Base-by-base conservation (phyloP, 2,888 invertebrate genomes). In the Drosophila leonis region DNA sequence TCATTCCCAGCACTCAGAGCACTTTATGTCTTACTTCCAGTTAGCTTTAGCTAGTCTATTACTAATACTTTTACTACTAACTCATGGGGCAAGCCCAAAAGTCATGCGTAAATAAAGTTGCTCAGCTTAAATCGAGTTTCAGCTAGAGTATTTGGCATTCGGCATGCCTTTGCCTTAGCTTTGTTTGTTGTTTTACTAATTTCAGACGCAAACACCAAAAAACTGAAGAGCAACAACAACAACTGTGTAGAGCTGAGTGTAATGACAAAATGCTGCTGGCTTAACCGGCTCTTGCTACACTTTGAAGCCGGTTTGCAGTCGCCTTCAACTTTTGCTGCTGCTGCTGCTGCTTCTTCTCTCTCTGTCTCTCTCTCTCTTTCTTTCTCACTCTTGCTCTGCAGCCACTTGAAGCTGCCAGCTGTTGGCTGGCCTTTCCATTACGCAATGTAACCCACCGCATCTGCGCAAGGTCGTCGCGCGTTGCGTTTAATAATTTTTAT, bases 371-470 rank as follows among this genome's bases (percentile, higher is more conserved):
- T n/a, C 33, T 18, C 18, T 33, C n/a, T 12, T 18, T n/a, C 49
- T n/a, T 18, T 49, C 33, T 8, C 20, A 7, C 44, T 2, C 42
- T 33, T 1, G 9, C 27, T 48, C 29, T n/a, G 10, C 29, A n/a
- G 29, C 15, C 35, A 24, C 54, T 39, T 39, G 27, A 35, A 39
- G n/a, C 33, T 65, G 68, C 51, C 77, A 66, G 77, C 67, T 61
- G 71, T 67, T 76, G 69, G 39, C 65, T 67, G 52, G 68, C 70
- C 27, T 65, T 67, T 69, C 62, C 67, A 75, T 84, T 84, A 79
- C 80, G 88, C 80, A 84, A 84, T 74, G 84, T 73, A 84, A 79
- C 66, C 83, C 76, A 84, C 76, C 82, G 84, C 88, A 89, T 64
- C 74, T 68, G 39, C 56, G 63, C 84, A 84, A 84, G 84, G 84